A percentile compares a stretch with the other conserved stretches of the same genome.
These are phyloP conservation scores for Planiliza haematocheilus DNA, from an alignment of 2,113 vertebrate genomes.

Conservation along the genomic window DNA sequence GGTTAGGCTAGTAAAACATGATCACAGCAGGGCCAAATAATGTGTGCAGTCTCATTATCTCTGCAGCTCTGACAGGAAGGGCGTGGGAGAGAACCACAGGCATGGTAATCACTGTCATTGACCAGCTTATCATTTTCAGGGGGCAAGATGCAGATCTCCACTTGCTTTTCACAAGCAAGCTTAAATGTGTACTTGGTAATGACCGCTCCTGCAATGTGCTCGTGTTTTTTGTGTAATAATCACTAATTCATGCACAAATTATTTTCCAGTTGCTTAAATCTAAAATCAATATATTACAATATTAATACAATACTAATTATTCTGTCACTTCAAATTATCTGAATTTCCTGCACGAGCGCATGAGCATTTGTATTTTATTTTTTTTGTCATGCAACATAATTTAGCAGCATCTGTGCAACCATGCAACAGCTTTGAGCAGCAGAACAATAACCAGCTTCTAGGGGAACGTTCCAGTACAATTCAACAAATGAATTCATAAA, in stretches of 20 bases:
- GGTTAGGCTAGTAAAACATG: conserved; percentile 50
- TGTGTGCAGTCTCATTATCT: conserved; percentile 58
- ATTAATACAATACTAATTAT: conserved; percentile 21
- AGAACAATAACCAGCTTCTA: conserved; percentile 65
- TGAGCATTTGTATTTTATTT: conserved; percentile 20
- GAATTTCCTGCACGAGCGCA: conserved; percentile 17
- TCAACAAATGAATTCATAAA: conserved; percentile 66
- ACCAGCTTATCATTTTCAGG: conserved; percentile 45
- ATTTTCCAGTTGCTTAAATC: neutral
- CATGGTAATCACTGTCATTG: conserved; percentile 59
- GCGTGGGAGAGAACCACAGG: conserved; percentile 43
- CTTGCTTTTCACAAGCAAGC: conserved; percentile 18
- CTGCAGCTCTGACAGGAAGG: conserved; percentile 32
- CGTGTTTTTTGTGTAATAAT: conserved; percentile 4
- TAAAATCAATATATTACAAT: neutral
- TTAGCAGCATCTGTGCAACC: conserved; percentile 47
- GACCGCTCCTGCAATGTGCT: conserved; percentile 11
- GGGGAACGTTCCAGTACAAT: conserved; percentile 41
- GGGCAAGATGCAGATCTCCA: conserved; percentile 14
- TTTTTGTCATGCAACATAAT: conserved; percentile 41
- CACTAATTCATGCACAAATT: neutral
- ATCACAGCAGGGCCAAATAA: conserved; percentile 46
- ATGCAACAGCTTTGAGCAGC: conserved; percentile 44
- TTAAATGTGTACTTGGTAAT: conserved; percentile 15
- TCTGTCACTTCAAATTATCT: conserved; percentile 4